These are phyloP conservation scores for Magallana gigas DNA, from an alignment of 1,140 invertebrate species.

Conservation along the genomic window DNA sequence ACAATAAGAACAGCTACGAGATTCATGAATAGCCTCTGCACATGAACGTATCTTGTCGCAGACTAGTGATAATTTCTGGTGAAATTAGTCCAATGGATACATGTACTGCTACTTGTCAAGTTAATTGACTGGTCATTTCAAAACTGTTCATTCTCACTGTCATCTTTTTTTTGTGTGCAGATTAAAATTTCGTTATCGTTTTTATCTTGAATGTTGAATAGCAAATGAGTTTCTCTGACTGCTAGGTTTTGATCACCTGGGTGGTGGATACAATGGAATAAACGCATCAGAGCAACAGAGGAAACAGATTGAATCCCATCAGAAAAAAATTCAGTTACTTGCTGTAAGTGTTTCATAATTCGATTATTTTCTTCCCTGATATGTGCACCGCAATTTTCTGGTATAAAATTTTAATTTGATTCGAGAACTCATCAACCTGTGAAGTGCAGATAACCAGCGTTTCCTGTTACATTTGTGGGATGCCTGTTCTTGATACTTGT, in stretches of 20 bases:
- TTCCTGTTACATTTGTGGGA: not conserved
- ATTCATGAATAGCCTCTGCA: too few relatives aligned
- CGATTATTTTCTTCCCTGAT: not conserved
- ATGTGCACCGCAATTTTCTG: not conserved
- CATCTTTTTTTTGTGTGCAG: too few relatives aligned
- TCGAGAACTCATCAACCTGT: not conserved
- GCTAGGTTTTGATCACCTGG: not conserved
- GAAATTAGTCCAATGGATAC: too few relatives aligned
- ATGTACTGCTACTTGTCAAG: too few relatives aligned
- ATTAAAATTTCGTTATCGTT: too few relatives aligned
- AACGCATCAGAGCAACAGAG: not conserved
- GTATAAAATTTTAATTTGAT: not conserved
- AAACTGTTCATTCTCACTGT: too few relatives aligned
- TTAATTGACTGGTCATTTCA: too few relatives aligned
- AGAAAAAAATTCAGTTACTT: slow-evolving; percentile 19
- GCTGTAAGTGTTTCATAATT: slow-evolving; percentile 6
- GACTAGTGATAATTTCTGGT: too few relatives aligned
- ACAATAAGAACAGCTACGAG: too few relatives aligned
- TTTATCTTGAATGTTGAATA: too few relatives aligned
- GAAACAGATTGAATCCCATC: slow-evolving; percentile 1
- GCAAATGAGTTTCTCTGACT: too few relatives aligned
- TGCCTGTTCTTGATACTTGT: not conserved
- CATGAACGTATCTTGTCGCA: too few relatives aligned
- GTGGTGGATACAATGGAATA: not conserved
- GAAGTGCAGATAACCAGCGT: slow-evolving; percentile 8